Percentiles rank a stretch among this genome's conserved stretches.
phyloP scores from a whole-genome alignment of 2,113 vertebrate species.

The Microtus pennsylvanicus region DNA sequence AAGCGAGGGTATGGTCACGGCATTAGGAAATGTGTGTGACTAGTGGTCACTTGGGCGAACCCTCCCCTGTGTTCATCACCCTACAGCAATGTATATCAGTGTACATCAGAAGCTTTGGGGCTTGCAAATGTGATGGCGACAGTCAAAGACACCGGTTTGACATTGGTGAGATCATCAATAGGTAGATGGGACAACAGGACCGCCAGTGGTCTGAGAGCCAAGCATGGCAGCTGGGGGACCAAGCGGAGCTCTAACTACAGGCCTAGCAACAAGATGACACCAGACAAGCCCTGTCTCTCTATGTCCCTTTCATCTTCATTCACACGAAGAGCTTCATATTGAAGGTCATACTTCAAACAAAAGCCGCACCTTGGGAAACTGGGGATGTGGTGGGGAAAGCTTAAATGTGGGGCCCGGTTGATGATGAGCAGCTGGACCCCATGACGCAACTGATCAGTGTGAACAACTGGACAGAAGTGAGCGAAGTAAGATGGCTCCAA shows the following conservation, averaged over 20 bases:
- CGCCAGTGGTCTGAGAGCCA: not conserved
- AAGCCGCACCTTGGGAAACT: not conserved
- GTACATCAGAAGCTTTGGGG: not conserved
- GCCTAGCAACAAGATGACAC: rapidly evolving
- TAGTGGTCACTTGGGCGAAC: not conserved
- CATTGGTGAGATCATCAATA: not conserved
- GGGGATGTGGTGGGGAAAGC: not conserved
- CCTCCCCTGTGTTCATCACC: not conserved
- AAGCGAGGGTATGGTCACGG: not conserved
- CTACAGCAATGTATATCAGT: not conserved
- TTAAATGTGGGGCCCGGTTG: not conserved
- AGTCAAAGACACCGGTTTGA: not conserved
- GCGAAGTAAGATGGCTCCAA: not conserved
- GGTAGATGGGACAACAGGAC: not conserved
- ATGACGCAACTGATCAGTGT: rapidly evolving
- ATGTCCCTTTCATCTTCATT: not conserved
- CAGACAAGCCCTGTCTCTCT: not conserved
- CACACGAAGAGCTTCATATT: not conserved
- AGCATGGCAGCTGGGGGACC: rapidly evolving
- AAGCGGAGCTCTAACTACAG: rapidly evolving
- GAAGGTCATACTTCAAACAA: not conserved
- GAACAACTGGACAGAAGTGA: not conserved
- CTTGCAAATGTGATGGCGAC: not conserved
- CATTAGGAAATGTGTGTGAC: not conserved
- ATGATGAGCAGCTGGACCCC: rapidly evolving